A percentile compares a stretch with the other conserved stretches of the same genome.
phyloP scores from a whole-genome alignment of 2,113 vertebrate genomes.

The Boulengeromyrus knoepffleri region DNA sequence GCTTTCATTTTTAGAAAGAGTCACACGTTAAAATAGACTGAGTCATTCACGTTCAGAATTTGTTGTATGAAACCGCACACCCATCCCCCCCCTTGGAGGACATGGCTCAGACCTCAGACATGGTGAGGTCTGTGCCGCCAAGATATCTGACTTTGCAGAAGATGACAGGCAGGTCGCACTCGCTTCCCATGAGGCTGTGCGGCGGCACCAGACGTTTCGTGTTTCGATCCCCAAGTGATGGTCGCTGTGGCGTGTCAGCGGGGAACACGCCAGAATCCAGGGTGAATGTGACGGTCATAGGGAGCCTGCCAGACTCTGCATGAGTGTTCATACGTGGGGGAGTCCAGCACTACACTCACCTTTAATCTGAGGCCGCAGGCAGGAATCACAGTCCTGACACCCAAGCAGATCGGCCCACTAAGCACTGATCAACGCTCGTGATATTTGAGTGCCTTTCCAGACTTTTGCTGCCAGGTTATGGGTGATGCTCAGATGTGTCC shows the following conservation, averaged over 20 bases:
- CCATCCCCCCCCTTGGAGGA: background rate
- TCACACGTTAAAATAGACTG: constrained; percentile 6
- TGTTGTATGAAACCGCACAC: background rate
- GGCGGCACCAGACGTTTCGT: background rate
- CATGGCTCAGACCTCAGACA: background rate
- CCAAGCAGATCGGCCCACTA: background rate
- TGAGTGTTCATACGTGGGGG: background rate
- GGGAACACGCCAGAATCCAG: background rate
- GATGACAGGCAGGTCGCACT: background rate
- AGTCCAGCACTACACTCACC: background rate
- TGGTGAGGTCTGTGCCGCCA: background rate
- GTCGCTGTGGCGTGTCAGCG: background rate
- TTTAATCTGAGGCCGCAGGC: background rate
- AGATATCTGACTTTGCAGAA: background rate
- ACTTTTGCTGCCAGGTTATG: background rate
- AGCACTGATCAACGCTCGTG: background rate
- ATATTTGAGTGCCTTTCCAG: background rate
- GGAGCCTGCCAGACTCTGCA: background rate
- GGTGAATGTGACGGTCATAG: background rate
- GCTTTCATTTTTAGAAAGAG: constrained; percentile 8
- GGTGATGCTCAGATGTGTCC: background rate
- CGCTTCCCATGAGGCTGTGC: background rate
- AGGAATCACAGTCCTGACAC: background rate
- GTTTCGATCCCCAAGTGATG: background rate
- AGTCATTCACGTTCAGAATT: background rate